A percentile compares a stretch with the other conserved stretches of the same genome.
phyloP scores from a whole-genome alignment of 2,113 vertebrate species.

The Caretta caretta region DNA sequence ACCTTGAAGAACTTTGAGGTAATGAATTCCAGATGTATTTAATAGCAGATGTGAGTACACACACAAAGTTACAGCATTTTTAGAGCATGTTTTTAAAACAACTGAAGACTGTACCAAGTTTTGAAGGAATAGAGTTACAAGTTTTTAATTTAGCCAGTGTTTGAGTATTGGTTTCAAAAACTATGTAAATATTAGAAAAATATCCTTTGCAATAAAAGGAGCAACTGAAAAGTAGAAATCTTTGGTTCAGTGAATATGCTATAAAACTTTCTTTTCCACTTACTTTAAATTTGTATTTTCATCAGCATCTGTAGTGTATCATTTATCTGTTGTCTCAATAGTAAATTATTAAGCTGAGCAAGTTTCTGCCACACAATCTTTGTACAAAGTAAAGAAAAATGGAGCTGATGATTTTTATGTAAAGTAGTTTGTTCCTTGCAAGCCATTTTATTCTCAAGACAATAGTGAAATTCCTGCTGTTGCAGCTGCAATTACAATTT shows the following conservation, averaged over 20 bases:
- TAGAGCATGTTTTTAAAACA: neutral
- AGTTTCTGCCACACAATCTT: neutral
- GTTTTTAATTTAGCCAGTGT: neutral
- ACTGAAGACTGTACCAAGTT: neutral
- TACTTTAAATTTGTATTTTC: neutral
- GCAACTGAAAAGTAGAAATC: neutral
- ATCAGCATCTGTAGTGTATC: neutral
- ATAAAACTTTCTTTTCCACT: neutral
- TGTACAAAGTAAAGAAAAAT: neutral
- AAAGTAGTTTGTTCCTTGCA: neutral
- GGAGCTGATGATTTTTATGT: neutral
- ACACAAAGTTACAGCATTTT: neutral
- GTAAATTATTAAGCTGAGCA: neutral
- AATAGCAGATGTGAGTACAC: neutral
- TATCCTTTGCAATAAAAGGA: neutral
- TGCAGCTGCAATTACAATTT: neutral
- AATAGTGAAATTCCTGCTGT: neutral
- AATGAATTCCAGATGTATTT: slow-evolving; percentile 7
- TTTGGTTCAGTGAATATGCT: neutral
- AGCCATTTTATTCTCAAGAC: neutral
- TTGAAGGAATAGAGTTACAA: neutral
- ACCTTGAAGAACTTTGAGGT: slow-evolving; percentile 94
- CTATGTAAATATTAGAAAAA: neutral
- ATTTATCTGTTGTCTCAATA: neutral
- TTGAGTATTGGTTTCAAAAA: neutral